These are phyloP conservation scores for Psittacara wagleri DNA, from an alignment of 2,113 vertebrate species.

Conservation along the genomic window DNA sequence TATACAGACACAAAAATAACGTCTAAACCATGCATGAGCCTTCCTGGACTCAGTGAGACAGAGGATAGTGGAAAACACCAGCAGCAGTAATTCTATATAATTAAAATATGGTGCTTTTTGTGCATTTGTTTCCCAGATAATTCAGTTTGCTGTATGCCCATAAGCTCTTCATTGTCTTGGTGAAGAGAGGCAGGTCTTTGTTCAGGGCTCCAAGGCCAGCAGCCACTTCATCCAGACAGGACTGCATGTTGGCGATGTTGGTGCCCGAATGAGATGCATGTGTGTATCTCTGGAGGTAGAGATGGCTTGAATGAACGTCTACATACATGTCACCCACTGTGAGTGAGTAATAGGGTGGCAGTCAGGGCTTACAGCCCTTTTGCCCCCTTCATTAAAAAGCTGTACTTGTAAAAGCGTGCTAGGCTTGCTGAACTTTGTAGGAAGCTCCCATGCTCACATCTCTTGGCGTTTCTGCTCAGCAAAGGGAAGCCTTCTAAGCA, in stretches of 20 bases:
- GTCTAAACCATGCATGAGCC: not conserved
- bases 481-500: not conserved
- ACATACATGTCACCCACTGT: rapidly evolving
- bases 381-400: not conserved
- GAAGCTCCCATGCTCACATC: not conserved
- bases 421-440: not conserved
- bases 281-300: too few relatives aligned
- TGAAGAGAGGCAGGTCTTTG: too few relatives aligned
- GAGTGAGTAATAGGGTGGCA: not conserved
- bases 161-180: not conserved
- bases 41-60: not conserved
- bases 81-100: not conserved
- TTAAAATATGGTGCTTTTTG: not conserved
- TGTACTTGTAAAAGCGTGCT: not conserved
- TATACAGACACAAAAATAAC: not conserved
- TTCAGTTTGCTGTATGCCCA: not conserved
- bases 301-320: not conserved
- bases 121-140: not conserved
- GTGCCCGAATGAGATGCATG: not conserved
- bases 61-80: not conserved
- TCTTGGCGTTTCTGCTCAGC: not conserved
- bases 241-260: not conserved
- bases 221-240: rapidly evolving
- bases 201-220: not conserved
- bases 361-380: not conserved